These are phyloP conservation scores for Branchipolynoe longqiensis DNA, from an alignment of 2,888 invertebrate species.

Conservation along the genomic window DNA sequence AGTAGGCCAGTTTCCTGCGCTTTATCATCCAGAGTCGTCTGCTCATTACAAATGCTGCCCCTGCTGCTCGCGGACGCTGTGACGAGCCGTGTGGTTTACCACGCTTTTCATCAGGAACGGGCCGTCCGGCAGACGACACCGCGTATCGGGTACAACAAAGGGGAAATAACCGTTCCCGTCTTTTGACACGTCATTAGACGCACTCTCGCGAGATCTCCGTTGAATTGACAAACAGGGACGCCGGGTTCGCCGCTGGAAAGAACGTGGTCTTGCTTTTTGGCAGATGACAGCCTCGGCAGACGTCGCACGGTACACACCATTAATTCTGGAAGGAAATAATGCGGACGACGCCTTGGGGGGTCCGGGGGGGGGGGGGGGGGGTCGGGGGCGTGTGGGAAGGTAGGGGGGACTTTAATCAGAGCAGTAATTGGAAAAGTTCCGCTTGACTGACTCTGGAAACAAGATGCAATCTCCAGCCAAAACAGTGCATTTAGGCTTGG, in stretches of 20 bases:
- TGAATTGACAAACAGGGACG: background rate
- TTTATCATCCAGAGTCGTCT: too few relatives aligned
- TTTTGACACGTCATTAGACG: constrained; percentile 19
- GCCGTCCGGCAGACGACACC: background rate
- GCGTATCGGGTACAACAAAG: background rate
- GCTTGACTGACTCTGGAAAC: constrained; percentile 12
- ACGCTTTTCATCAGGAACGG: background rate
- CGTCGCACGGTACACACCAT: constrained; percentile 21
- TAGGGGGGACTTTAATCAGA: constrained; percentile 35
- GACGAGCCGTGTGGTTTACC: too few relatives aligned
- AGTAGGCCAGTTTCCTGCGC: too few relatives aligned
- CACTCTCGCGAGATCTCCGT: background rate
- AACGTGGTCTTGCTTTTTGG: background rate
- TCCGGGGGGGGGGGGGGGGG: too few relatives aligned
- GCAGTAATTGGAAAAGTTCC: constrained; percentile 52
- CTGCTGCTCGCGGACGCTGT: too few relatives aligned
- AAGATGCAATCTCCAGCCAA: constrained; percentile 35
- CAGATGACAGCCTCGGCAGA: background rate
- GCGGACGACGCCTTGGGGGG: constrained; percentile 7
- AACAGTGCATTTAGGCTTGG: constrained; percentile 39
- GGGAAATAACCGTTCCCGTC: background rate
- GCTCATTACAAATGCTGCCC: background rate
- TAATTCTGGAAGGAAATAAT: constrained; percentile 48
- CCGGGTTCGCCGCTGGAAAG: background rate
- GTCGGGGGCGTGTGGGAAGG: too few relatives aligned